These are phyloP conservation scores for Zosterops hypoxanthus DNA, from an alignment of 2,113 vertebrate genomes.

Conservation along the genomic window DNA sequence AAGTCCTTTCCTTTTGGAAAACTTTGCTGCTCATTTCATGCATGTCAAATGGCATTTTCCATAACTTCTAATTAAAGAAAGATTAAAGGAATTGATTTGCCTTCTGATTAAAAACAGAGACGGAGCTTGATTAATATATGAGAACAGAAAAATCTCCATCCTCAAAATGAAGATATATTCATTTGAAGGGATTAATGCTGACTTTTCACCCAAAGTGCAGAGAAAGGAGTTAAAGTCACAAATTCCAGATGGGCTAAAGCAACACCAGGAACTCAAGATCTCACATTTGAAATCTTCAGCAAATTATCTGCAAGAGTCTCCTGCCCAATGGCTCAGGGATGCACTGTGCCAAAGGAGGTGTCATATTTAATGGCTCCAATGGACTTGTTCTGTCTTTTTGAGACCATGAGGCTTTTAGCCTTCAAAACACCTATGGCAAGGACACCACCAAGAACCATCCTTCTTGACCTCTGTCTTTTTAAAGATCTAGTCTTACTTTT, in stretches of 20 bases:
- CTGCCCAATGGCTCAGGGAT: neutral
- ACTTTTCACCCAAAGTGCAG: neutral
- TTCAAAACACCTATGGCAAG: neutral
- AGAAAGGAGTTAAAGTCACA: neutral
- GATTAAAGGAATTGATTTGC: conserved; percentile 7
- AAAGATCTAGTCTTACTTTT: neutral
- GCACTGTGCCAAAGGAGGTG: neutral
- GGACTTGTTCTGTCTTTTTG: neutral
- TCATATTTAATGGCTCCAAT: neutral
- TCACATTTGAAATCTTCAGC: neutral
- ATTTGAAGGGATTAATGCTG: neutral
- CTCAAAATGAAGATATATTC: neutral
- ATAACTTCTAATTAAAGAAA: conserved; percentile 16
- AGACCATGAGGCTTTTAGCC: neutral
- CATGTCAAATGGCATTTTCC: neutral
- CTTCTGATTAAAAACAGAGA: neutral
- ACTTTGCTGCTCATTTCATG: neutral
- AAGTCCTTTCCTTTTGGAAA: neutral
- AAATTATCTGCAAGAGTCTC: neutral
- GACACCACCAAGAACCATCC: neutral
- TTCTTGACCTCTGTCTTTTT: neutral
- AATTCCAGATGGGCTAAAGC: neutral
- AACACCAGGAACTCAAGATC: neutral
- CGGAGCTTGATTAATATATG: neutral
- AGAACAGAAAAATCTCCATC: neutral